These are phyloP conservation scores for Tapirus indicus DNA, from an alignment of 2,797 vertebrate genomes.

Conservation along the genomic window DNA sequence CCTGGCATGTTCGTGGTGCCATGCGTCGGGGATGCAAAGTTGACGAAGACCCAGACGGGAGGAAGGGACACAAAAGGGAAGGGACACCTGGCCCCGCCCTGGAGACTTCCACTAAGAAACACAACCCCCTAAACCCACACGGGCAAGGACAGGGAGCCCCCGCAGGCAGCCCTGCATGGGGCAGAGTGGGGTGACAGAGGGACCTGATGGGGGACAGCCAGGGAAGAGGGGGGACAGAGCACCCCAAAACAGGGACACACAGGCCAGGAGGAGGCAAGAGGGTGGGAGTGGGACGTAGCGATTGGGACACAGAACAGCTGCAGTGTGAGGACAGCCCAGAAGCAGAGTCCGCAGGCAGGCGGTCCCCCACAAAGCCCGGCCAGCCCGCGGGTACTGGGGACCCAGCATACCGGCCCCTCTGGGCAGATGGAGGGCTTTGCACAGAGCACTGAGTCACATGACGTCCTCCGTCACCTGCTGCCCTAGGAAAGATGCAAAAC, in stretches of 20 bases:
- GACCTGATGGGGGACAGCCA: not conserved
- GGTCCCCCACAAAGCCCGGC: not conserved
- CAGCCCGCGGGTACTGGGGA: not conserved
- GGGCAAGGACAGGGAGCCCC: not conserved
- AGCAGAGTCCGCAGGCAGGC: not conserved
- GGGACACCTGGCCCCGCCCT: not conserved
- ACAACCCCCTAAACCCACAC: not conserved
- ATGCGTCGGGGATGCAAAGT: too few species aligned
- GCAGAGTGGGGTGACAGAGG: not conserved
- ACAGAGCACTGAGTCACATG: not conserved
- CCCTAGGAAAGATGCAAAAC: not conserved
- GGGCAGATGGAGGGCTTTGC: rapidly evolving
- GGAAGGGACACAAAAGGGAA: not conserved
- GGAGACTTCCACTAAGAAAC: not conserved
- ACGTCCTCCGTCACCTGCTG: slow-evolving; percentile 53
- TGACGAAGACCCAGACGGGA: not conserved
- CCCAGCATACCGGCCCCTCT: too few species aligned
- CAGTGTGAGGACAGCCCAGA: not conserved
- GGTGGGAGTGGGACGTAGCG: not conserved
- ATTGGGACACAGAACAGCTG: not conserved
- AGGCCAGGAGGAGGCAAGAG: not conserved
- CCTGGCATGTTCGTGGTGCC: rapidly evolving
- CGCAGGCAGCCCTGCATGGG: too few species aligned
- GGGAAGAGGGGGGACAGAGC: too few species aligned
- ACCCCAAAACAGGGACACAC: too few species aligned